These are phyloP conservation scores for Sebastes trivittatus DNA, from an alignment of 2,797 vertebrate genomes.

Conservation along the genomic window DNA sequence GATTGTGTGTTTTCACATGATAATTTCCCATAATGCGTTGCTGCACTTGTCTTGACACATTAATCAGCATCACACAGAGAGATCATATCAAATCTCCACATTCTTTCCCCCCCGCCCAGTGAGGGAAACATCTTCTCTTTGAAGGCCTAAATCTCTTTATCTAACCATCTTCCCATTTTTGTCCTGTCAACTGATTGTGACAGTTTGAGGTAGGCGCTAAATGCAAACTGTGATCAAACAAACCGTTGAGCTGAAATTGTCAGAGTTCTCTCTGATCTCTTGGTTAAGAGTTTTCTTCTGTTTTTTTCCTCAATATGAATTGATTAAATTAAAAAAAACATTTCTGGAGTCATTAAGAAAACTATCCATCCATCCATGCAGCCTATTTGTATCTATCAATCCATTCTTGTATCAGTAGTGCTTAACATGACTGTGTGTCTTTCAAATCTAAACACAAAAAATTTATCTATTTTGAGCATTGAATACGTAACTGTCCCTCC, in stretches of 20 bases:
- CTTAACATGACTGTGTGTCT: background rate
- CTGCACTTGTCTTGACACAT: conserved; percentile 3
- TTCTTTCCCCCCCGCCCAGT: background rate
- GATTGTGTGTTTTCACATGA: background rate
- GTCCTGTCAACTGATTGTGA: conserved; percentile 4
- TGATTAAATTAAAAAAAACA: background rate
- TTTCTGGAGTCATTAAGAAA: background rate
- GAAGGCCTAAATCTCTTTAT: conserved; percentile 44
- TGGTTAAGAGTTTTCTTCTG: background rate
- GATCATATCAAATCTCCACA: conserved; percentile 13
- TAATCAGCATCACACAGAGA: conserved; percentile 9
- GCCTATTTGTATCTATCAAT: background rate
- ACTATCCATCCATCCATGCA: background rate
- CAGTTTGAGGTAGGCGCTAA: conserved; percentile 3
- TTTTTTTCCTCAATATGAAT: background rate
- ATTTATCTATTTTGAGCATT: fast-evolving
- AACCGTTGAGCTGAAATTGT: conserved; percentile 1
- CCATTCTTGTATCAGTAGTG: background rate
- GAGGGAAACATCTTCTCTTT: background rate
- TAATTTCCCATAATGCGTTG: background rate
- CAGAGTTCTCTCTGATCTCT: background rate
- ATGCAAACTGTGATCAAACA: conserved; percentile 29
- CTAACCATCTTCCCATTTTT: conserved; percentile 29
- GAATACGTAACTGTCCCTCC: no score
- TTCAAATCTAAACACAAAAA: background rate